phyloP scores from a whole-genome alignment of 1,140 invertebrate genomes.

The Lordiphosa stackelbergi region DNA sequence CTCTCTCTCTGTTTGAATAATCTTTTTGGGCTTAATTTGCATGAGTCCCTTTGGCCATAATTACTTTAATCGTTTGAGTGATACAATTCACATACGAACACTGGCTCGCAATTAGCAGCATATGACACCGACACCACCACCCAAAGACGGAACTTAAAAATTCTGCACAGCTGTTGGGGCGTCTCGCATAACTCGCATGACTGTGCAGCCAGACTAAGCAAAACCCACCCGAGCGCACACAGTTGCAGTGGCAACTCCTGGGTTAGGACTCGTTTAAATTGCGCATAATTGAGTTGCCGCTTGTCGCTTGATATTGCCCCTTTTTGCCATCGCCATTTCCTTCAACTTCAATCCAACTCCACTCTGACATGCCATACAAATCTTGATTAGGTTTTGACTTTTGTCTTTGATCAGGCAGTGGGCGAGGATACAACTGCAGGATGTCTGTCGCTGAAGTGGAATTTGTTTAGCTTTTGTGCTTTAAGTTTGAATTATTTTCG shows the following conservation, averaged over 20 bases:
- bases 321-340: background rate
- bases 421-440: background rate
- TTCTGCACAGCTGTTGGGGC: conserved; percentile 47
- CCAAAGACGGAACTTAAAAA: conserved; percentile 19
- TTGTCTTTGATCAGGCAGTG: conserved; percentile 10
- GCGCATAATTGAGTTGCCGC: conserved; percentile 50
- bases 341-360: background rate
- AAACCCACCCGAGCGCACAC: conserved; percentile 4
- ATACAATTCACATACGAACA: conserved; percentile 17
- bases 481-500: conserved; percentile 57
- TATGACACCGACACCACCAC: conserved; percentile 27
- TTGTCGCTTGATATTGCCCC: conserved; percentile 16
- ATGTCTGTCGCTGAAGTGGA: conserved; percentile 3
- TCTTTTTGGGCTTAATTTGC: conserved; percentile 6
- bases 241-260: background rate
- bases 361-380: conserved; percentile 30
- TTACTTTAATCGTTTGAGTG: conserved; percentile 28
- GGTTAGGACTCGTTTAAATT: conserved; percentile 42
- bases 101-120: conserved; percentile 40
- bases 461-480: conserved; percentile 32
- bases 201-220: background rate
- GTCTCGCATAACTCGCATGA: conserved; percentile 43
- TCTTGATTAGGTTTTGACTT: conserved; percentile 41
- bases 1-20: background rate
- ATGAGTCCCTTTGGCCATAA: conserved; percentile 21